These are phyloP conservation scores for Austrolebias charrua DNA, from an alignment of 2,797 vertebrate species.

Conservation along the genomic window DNA sequence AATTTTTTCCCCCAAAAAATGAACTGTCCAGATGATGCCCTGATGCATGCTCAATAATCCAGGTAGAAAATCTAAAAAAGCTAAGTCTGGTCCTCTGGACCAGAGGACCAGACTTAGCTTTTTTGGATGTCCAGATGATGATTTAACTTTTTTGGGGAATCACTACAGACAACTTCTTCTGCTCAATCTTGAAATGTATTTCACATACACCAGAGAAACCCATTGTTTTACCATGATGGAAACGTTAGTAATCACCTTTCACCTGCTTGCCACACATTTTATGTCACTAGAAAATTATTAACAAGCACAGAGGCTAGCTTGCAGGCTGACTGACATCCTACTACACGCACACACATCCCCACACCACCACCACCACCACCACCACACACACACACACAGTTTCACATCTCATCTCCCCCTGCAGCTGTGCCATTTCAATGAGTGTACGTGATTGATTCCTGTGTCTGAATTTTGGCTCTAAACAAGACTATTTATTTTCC, in stretches of 20 bases:
- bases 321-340: constrained; percentile 26
- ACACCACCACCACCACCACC: too few relatives aligned
- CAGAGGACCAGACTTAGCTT: too few relatives aligned
- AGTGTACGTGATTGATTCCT: constrained; percentile 76
- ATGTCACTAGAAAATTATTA: constrained; percentile 7
- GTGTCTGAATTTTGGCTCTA: constrained; percentile 63
- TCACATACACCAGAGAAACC: background rate
- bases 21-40: too few relatives aligned
- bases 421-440: constrained; percentile 66
- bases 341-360: constrained; percentile 2
- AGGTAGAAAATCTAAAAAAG: too few relatives aligned
- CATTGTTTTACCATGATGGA: background rate
- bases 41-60: too few relatives aligned
- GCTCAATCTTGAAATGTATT: background rate
- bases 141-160: too few relatives aligned
- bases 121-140: too few relatives aligned
- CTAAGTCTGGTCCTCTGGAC: too few relatives aligned
- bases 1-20: too few relatives aligned
- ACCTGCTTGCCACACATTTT: constrained; percentile 2
- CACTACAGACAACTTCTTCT: background rate
- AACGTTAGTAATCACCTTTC: constrained; percentile 25
- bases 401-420: constrained; percentile 71
- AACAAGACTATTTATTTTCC: constrained; percentile 78
- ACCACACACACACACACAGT: constrained; percentile 40
- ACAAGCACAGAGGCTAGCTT: constrained; percentile 47